Percentiles rank a stretch among this genome's conserved stretches.
Conservation (phyloP, 2,113 vertebrate species). For the Felis catus region DNA sequence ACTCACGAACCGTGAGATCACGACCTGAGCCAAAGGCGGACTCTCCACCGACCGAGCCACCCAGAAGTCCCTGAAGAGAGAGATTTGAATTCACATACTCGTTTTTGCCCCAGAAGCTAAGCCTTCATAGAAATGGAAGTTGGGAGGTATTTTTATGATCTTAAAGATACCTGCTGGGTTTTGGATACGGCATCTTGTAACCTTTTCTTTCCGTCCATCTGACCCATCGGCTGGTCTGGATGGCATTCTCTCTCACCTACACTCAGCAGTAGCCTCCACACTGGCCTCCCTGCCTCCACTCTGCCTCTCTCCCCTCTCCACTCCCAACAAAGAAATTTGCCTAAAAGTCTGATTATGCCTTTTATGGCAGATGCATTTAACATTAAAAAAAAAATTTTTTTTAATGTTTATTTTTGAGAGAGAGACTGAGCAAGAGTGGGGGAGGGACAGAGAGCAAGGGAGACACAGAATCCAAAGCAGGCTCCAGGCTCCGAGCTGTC, state of each 20-base stretch:
- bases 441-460: no score
- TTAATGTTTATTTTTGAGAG: no score
- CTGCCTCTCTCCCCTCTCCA: neutral
- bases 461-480: no score
- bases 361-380: neutral
- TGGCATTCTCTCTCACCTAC: neutral
- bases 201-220: neutral
- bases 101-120: neutral
- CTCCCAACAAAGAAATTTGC: neutral
- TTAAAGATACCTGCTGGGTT: neutral
- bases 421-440: no score
- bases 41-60: no score
- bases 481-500: no score
- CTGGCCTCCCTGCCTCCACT: neutral
- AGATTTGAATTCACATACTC: no score
- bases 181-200: neutral
- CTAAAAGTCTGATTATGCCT: neutral
- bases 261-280: neutral
- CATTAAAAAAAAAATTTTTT: no score
- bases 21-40: no score
- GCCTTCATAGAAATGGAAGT: neutral
- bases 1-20: no score
- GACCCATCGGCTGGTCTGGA: neutral
- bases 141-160: neutral
- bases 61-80: neutral